A percentile compares a stretch with the other conserved stretches of the same genome.
Evolutionary conservation across 1,140 invertebrate genomes (phyloP).

Genomic region (Watersipora subatra): DNA sequence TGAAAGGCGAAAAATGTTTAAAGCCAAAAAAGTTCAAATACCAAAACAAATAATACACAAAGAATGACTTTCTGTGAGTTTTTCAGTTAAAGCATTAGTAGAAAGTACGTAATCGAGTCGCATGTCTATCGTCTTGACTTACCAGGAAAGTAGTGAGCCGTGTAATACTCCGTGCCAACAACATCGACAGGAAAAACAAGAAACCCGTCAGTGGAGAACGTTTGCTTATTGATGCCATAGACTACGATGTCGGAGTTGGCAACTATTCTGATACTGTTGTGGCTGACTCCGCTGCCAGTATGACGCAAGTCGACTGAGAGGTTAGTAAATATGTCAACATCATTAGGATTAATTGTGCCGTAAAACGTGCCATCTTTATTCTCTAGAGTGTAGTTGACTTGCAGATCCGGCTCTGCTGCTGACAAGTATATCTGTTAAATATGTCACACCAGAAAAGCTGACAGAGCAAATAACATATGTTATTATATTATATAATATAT

Average conservation of each 20-base stretch:
- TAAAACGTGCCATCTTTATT: neutral
- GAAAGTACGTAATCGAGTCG: no score
- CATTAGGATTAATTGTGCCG: neutral
- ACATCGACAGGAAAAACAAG: conserved; percentile 20
- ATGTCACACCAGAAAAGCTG: no score
- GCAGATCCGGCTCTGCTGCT: neutral
- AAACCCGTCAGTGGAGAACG: conserved; percentile 24
- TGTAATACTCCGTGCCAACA: conserved; percentile 21
- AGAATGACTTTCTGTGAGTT: no score
- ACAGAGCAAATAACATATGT: no score
- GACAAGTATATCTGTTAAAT: neutral
- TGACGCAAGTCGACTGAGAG: neutral
- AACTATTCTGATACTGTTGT: neutral
- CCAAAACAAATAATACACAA: no score
- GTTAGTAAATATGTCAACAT: neutral
- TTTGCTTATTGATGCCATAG: conserved; percentile 20
- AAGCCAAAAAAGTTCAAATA: no score
- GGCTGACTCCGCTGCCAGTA: neutral
- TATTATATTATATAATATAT: no score
- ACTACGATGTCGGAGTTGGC: conserved; percentile 18
- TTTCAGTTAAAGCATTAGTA: no score
- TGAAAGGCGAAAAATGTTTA: no score
- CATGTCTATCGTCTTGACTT: no score
- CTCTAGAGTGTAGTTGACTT: neutral
- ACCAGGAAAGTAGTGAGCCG: conserved; percentile 14